phyloP scores from a whole-genome alignment of 2,797 vertebrate genomes.

The Gadopsis marmoratus region DNA sequence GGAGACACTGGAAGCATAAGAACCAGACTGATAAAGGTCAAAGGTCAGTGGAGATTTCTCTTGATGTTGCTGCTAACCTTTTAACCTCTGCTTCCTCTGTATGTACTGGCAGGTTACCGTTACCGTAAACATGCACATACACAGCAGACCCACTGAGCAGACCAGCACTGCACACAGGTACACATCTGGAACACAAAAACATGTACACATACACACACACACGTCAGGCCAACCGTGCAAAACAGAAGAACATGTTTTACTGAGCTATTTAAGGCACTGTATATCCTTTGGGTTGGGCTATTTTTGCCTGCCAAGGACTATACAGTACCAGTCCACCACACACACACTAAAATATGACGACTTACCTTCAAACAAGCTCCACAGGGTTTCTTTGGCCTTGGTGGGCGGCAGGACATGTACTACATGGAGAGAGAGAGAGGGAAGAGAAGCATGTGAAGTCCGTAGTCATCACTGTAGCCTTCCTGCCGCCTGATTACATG shows the following conservation, averaged over 20 bases:
- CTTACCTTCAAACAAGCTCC: conserved; percentile 88
- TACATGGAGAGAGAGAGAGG: conserved; percentile 49
- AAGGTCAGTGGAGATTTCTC: neutral
- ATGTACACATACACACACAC: conserved; percentile 16
- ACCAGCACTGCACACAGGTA: conserved; percentile 93
- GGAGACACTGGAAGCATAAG: neutral
- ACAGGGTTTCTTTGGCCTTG: conserved; percentile 81
- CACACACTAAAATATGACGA: conserved; percentile 39
- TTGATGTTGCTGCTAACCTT: conserved; percentile 81
- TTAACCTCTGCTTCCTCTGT: conserved; percentile 89
- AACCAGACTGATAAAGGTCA: neutral
- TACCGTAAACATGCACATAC: conserved; percentile 92
- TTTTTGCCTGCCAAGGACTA: conserved; percentile 52
- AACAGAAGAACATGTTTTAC: conserved; percentile 27
- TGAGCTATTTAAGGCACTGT: conserved; percentile 51
- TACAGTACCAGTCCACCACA: conserved; percentile 27
- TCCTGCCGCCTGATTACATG: conserved; percentile 75
- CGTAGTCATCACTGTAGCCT: conserved; percentile 78
- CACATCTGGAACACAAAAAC: conserved; percentile 87
- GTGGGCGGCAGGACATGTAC: conserved; percentile 80
- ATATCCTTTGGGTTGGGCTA: conserved; percentile 55
- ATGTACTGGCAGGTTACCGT: conserved; percentile 92
- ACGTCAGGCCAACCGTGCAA: conserved; percentile 7
- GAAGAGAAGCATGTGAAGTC: conserved; percentile 55
- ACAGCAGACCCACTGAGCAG: conserved; percentile 93